A percentile compares a stretch with the other conserved stretches of the same genome.
Conservation (phyloP, 2,888 invertebrate species). For the Drosophila formosana region DNA sequence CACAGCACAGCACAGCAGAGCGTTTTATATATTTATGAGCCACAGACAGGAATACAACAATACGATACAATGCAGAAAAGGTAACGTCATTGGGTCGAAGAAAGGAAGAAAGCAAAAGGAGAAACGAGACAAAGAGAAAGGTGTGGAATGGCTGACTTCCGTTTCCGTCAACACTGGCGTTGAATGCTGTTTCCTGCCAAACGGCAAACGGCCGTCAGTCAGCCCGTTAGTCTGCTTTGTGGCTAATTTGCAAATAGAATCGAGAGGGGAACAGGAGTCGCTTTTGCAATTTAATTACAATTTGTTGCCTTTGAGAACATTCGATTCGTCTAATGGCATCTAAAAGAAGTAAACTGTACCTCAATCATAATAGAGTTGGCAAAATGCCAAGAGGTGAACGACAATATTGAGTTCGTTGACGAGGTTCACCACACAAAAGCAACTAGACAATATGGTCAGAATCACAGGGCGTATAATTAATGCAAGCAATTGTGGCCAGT, state of each 20-base stretch:
- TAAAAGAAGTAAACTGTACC: not conserved
- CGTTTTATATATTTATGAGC: slow-evolving; percentile 53
- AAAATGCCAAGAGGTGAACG: slow-evolving; percentile 2
- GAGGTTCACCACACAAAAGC: not conserved
- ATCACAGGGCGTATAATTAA: slow-evolving; percentile 10
- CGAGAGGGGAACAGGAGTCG: slow-evolving; percentile 6
- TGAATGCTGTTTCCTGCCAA: slow-evolving; percentile 56
- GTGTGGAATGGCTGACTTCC: slow-evolving; percentile 52
- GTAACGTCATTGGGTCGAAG: slow-evolving; percentile 38
- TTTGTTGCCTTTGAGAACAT: slow-evolving; percentile 5
- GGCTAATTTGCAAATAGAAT: slow-evolving; percentile 69
- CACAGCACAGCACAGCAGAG: slow-evolving; percentile 1
- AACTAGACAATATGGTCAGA: not conserved
- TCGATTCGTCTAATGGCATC: not conserved
- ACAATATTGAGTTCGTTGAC: not conserved
- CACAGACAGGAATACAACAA: slow-evolving; percentile 19
- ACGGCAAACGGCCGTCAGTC: slow-evolving; percentile 16
- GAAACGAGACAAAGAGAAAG: slow-evolving; percentile 6
- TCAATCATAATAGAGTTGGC: not conserved
- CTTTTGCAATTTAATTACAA: slow-evolving; percentile 48
- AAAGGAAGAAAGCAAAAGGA: slow-evolving; percentile 18
- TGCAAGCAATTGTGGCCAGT: slow-evolving; percentile 19
- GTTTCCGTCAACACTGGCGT: slow-evolving; percentile 64
- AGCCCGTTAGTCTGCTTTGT: slow-evolving; percentile 56
- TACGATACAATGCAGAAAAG: slow-evolving; percentile 26